A percentile compares a stretch with the other conserved stretches of the same genome.
phyloP scores from a whole-genome alignment of 2,888 invertebrate genomes.

The Habrosyne pyritoides region DNA sequence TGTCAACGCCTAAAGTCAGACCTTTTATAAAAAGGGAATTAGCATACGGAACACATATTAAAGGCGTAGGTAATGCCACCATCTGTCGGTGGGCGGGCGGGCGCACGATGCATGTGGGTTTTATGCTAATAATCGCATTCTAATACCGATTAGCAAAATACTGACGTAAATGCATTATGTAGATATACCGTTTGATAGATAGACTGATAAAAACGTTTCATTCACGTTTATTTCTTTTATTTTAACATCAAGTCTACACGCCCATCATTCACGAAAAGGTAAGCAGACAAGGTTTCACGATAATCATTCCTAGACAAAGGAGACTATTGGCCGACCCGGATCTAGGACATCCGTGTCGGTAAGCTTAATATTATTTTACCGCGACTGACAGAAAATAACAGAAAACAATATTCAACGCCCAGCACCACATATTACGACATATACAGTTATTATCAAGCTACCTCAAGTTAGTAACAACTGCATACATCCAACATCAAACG shows the following conservation, averaged over 20 bases:
- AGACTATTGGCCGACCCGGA: too few species aligned
- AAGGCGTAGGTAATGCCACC: conserved; percentile 49
- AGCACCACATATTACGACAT: too few species aligned
- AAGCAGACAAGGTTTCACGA: too few species aligned
- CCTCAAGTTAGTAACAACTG: background rate
- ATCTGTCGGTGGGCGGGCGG: conserved; percentile 71
- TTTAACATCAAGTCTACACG: too few species aligned
- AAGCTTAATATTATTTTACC: too few species aligned
- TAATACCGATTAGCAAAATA: conserved; percentile 50
- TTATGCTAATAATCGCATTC: conserved; percentile 67
- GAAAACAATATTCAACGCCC: too few species aligned
- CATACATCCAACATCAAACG: conserved; percentile 34
- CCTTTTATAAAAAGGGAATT: conserved; percentile 58
- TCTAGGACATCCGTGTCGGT: too few species aligned
- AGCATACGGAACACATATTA: conserved; percentile 68
- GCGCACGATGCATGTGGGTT: conserved; percentile 56
- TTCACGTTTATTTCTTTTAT: too few species aligned
- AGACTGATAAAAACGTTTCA: conserved; percentile 16
- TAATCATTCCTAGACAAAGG: too few species aligned
- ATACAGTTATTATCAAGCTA: background rate
- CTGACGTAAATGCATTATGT: conserved; percentile 19
- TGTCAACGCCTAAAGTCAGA: conserved; percentile 33
- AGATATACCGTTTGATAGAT: conserved; percentile 22
- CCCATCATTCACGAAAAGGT: too few species aligned
- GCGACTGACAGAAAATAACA: too few species aligned